Evolutionary conservation across 2,113 vertebrate species (phyloP), one percentile per base, ranked within the genome.

Genomic region (Osmerus mordax): DNA sequence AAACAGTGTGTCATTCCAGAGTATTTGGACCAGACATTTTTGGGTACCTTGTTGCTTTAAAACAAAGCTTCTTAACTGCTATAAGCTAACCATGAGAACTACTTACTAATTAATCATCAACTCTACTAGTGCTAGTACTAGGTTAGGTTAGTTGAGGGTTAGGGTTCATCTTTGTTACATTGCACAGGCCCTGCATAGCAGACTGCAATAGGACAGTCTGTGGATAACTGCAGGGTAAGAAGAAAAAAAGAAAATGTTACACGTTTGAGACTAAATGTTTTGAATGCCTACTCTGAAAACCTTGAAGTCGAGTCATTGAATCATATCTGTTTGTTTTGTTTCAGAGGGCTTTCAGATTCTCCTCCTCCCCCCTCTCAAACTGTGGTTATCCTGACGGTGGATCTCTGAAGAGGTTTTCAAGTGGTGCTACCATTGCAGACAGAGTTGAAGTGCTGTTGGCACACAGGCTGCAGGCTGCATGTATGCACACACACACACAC

Each of bases 1-100:
- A 72, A 76, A 65, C n/a, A 54, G 67, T 72, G 51, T 41, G 28
- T 70, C 56, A 53, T n/a, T 69, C 15, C n/a, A 29, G 7, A 23
- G 55, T 15, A 70, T 21, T 56, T 29, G 55, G 67, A 29, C 52
- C 14, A 51, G n/a, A 47, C 13, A n/a, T 56, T 53, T 13, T 52
- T n/a, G 18, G 15, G 55, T 19, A 56, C 9, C 3, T 8, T 19
- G 1, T 56, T n/a, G 15, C n/a, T 19, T 18, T 56, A 56, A 56
- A 47, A 47, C 41, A 47, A 47, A 47, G 41, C 7, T 47, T 47
- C 4, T 47, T 41, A 14, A 67, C 65, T 52, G 65, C 67, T 70
- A n/a, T 61, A 32, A 19, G 69, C 60, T 13, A 60, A 28, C 60
- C 32, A 70, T 7, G 59, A 21, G 23, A 70, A 58, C 25, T 47